phyloP scores from a whole-genome alignment of 64 coral and sea anemone genomes.

The Anthopleura sola region DNA sequence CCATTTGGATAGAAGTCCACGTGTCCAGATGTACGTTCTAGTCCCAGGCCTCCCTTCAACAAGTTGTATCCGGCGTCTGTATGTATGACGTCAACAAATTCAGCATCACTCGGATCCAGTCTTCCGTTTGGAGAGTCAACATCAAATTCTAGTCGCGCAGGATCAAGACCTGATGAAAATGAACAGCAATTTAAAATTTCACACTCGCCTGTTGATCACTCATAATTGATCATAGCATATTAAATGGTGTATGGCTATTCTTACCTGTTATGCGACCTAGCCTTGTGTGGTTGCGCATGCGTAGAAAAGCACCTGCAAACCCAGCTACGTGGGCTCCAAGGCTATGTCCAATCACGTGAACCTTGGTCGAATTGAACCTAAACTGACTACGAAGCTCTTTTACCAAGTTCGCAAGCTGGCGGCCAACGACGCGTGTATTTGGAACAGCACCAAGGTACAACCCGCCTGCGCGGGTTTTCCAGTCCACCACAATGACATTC shows the following conservation, averaged over 20 bases:
- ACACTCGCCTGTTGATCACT: neutral
- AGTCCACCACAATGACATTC: constrained; percentile 86
- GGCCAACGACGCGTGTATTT: constrained; percentile 62
- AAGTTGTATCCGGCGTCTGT: constrained; percentile 48
- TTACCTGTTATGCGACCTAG: constrained; percentile 81
- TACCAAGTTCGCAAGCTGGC: constrained; percentile 54
- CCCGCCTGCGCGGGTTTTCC: constrained; percentile 38
- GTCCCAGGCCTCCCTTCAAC: constrained; percentile 54
- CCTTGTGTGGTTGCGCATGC: constrained; percentile 28
- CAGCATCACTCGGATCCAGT: constrained; percentile 76
- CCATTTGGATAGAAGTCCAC: constrained; percentile 89
- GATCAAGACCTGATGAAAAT: constrained; percentile 56
- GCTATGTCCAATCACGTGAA: constrained; percentile 82
- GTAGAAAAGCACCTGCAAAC: constrained; percentile 45
- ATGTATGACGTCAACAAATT: constrained; percentile 84
- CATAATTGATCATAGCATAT: neutral
- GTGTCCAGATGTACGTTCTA: constrained; percentile 62
- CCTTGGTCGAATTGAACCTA: constrained; percentile 30
- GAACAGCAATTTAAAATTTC: neutral
- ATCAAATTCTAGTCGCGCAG: constrained; percentile 71
- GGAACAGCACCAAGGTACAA: constrained; percentile 37
- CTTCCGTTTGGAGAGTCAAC: constrained; percentile 36
- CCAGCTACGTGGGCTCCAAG: constrained; percentile 75
- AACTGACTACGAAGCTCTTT: constrained; percentile 39
- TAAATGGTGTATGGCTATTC: no score